Evolutionary conservation across 2,113 vertebrate genomes (phyloP), one percentile per base, ranked within the genome.

Genomic region (Hassar affinis): DNA sequence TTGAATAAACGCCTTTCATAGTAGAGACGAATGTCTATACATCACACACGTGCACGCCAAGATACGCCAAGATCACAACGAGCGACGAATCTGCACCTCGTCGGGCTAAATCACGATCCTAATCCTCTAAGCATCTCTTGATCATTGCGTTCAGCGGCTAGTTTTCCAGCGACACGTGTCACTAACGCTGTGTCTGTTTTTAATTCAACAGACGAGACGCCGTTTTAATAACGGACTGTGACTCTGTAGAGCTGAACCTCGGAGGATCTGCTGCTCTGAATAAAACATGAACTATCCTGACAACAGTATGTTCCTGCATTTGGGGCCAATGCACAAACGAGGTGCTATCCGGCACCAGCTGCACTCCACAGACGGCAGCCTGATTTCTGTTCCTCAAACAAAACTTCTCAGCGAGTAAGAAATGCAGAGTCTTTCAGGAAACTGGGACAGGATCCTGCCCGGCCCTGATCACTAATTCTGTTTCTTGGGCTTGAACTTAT

Each of bases 281-380:
- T 85, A 74, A 82, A 82, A 76, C 76, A 87, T 79, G 62, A 82
- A 68, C 57, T 59, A 74, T 64, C 35, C 38, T 35, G 27, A 18
- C 64, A 74, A 30, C 64, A 57, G 56, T 78, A 80, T 69, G 69
- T 42, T 76, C 6, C 5, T 33, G 68, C 59, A 59, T 52, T 76
- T 78, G 18, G 52, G 62, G 61, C 82, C 59, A 78, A 38, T 11
- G 27, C 82, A 75, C 75, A 45, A 47, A 51, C 47, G n/a, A 64
- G 47, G 68, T 56, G 54, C 42, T 9, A 27, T 62, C 47, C 45
- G 38, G 68, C 68, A 35, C 30, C 78, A 57, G 74, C 72, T 69
- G 79, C 45, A 49, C 54, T 6, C 33, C n/a, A 59, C 72, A 68
- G 61, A 69, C 22, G 62, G 52, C 74, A 59, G 56, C 38, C 38